Evolutionary conservation across 2,888 invertebrate species (phyloP), one percentile per base, ranked within the genome.

Genomic region (Arge pagana): DNA sequence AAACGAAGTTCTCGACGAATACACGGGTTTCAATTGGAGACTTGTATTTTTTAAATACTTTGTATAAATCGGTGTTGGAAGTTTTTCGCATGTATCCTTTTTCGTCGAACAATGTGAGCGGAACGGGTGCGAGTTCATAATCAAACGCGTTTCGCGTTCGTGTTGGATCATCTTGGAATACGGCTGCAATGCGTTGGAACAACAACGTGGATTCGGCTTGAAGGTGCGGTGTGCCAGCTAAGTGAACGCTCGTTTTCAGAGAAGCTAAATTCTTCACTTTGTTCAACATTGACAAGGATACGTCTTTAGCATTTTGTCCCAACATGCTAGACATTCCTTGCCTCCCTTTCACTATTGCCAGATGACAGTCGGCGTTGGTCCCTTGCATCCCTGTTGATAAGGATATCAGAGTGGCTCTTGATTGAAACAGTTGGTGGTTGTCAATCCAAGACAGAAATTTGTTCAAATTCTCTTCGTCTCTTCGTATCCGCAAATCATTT

Each of bases 171-270:
- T 39, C 57, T 11, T 53, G 30, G 18, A 60, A 59, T 15, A 54
- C n/a, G 7, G 60, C 52, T 13, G 55, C 59, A 23, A 67, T 60
- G 42, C 62, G 31, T 48, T 64, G 60, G 39, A 67, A 66, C 7
- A 66, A 39, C 13, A 60, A 36, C 2, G 56, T 21, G 16, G 65
- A 56, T 45, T 67, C 59, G n/a, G 66, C 49, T 7, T 36, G 21
- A 39, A 39, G 39, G 39, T 39, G 39, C 23, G 39, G 39, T 23
- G 43, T 33, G 19, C 48, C 42, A 24, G 39, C 18, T 37, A 54
- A 11, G 21, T 55, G 55, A 31, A 37, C 15, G 16, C 21, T 21
- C 7, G 6, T 26, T 30, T 52, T 31, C 1, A 37, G 56, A 23
- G 31, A 35, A 33, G 45, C 28, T 28, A 58, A 30, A 42, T 31